These are phyloP conservation scores for Coregonus ussuriensis DNA, from an alignment of 2,797 vertebrate species.

Conservation along the genomic window DNA sequence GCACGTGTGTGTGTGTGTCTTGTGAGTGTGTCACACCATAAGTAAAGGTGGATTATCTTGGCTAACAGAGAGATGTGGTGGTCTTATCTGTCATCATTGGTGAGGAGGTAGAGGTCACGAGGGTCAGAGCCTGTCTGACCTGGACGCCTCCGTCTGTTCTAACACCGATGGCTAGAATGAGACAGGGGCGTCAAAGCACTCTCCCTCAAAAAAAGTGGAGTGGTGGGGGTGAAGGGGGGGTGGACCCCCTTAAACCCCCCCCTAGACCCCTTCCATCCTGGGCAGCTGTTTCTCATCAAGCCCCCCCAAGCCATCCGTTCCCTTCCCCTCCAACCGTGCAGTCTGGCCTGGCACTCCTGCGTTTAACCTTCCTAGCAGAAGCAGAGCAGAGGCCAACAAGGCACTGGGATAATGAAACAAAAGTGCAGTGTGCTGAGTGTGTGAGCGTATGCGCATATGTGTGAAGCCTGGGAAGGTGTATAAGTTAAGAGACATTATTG, in stretches of 20 bases:
- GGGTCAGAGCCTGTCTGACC: constrained; percentile 83
- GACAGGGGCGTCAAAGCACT: constrained; percentile 57
- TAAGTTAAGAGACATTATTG: constrained; percentile 83
- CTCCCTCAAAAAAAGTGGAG: constrained; percentile 46
- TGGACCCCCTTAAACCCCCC: constrained; percentile 42
- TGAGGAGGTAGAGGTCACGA: constrained; percentile 68
- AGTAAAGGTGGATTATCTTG: constrained; percentile 70
- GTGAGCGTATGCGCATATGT: constrained; percentile 17
- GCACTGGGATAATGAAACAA: constrained; percentile 90
- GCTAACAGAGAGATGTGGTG: constrained; percentile 75
- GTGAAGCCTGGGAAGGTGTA: constrained; percentile 79
- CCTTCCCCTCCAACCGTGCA: constrained; percentile 85
- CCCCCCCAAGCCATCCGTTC: constrained; percentile 80
- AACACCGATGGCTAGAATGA: constrained; percentile 82
- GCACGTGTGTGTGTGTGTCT: constrained; percentile 44
- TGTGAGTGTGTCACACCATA: constrained; percentile 17
- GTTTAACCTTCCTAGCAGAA: constrained; percentile 90
- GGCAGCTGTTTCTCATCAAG: constrained; percentile 79
- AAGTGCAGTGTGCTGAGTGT: constrained; percentile 68
- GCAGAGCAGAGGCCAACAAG: constrained; percentile 88
- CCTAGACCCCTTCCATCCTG: constrained; percentile 64
- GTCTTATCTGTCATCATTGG: constrained; percentile 78
- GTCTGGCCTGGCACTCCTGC: constrained; percentile 85
- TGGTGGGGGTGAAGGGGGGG: constrained; percentile 17
- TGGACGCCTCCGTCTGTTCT: constrained; percentile 90